Evolutionary conservation across 1,140 invertebrate species (phyloP), one percentile per base, ranked within the genome.

Genomic region (Alviniconcha marisindica): DNA sequence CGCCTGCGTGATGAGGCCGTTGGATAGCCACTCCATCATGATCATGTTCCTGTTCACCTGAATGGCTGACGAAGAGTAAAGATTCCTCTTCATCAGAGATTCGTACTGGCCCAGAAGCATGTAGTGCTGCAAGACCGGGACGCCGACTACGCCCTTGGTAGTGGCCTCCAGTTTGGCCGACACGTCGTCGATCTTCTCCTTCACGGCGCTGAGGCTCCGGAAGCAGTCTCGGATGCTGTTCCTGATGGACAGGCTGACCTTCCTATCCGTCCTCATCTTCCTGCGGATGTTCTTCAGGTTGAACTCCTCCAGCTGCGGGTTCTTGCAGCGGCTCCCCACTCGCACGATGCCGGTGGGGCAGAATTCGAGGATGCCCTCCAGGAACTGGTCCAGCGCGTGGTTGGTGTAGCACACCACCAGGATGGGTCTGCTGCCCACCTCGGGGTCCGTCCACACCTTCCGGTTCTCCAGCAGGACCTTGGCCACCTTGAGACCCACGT

Each of bases 401-500:
- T 98, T 98, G 0, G 96, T 97, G 87, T 96, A 97, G 90, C 96
- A 97, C n/a, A 98, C 95, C 5, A 98, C 93, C 2, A 98, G 90
- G 82, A 98, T 95, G 10, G 96, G 95, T 54, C 33, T 31, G 14
- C n/a, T 40, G 14, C n/a, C 36, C 14, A 15, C 10, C n/a, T 73
- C 12, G 73, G 31, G 36, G 4, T 56, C 44, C 24, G 28, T 76
- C 90, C 89, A 91, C 12, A 83, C 40, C 18, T 74, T 15, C 56
- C 77, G 78, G 86, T 94, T 94, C n/a, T 89, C 77, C 2, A 94
- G 83, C 2, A 94, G 85, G 28, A 88, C 79, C 82, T 93, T 83
- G 0, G 92, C 90, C n/a, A 94, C 89, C 83, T 93, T 90, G 15
- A 93, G 78, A 36, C 92, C 92, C 76, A 93, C 86, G 66, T 90